phyloP scores from a whole-genome alignment of 2,888 invertebrate species.

The Formica aserva region DNA sequence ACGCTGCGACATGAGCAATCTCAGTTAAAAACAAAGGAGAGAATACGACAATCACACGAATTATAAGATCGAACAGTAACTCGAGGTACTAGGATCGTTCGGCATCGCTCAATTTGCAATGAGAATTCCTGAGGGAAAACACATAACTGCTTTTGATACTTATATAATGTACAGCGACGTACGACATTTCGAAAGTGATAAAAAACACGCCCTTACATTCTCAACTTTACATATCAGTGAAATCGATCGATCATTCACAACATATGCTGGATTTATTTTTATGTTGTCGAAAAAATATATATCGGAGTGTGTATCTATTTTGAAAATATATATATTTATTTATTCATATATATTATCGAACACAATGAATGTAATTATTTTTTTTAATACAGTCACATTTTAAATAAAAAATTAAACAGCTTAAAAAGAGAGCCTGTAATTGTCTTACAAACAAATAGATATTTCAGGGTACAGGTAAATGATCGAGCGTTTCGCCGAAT shows the following conservation, averaged over 20 bases:
- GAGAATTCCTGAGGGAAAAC: slow-evolving; percentile 40
- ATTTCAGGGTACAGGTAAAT: slow-evolving; percentile 14
- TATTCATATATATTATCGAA: not conserved
- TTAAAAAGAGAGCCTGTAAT: not conserved
- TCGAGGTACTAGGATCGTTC: slow-evolving; percentile 44
- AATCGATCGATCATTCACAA: slow-evolving; percentile 39
- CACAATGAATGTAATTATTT: not conserved
- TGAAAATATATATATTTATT: slow-evolving; percentile 9
- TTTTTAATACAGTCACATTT: not conserved
- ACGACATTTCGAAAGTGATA: slow-evolving; percentile 45
- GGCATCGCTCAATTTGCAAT: slow-evolving; percentile 54
- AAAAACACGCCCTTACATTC: slow-evolving; percentile 48
- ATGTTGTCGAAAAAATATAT: not conserved
- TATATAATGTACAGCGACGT: slow-evolving; percentile 43
- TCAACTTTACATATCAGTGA: slow-evolving; percentile 37
- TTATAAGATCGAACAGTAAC: slow-evolving; percentile 45
- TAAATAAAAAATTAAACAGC: not conserved
- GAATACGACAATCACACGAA: slow-evolving; percentile 52
- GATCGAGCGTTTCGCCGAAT: slow-evolving; percentile 44
- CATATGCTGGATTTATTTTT: slow-evolving; percentile 5
- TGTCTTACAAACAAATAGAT: slow-evolving; percentile 1
- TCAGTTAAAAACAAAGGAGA: slow-evolving; percentile 31
- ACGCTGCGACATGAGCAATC: slow-evolving; percentile 42
- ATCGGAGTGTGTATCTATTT: not conserved
- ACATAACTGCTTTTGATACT: slow-evolving; percentile 53